Evolutionary conservation across 2,113 vertebrate species (phyloP).

Genomic region (Solea solea): DNA sequence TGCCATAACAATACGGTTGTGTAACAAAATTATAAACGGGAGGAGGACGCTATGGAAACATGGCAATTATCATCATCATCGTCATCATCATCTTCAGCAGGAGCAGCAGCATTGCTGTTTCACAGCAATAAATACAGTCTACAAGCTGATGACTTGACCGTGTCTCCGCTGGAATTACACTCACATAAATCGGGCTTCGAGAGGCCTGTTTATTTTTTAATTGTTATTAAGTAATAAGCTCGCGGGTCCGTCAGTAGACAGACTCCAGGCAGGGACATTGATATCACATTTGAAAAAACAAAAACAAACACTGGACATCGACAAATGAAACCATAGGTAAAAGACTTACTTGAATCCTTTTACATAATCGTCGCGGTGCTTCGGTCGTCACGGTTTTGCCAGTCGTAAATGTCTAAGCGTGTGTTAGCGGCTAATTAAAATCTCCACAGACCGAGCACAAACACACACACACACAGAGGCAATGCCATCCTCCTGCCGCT

Average conservation of each 20-base stretch:
- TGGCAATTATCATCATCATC: neutral
- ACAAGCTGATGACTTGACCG: slow-evolving; percentile 51
- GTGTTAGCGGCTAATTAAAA: slow-evolving; percentile 61
- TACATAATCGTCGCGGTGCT: slow-evolving; percentile 63
- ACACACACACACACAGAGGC: slow-evolving; percentile 22
- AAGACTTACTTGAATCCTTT: slow-evolving; percentile 68
- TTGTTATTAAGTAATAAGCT: slow-evolving; percentile 8
- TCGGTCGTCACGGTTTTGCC: neutral
- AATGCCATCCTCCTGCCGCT: slow-evolving; percentile 33
- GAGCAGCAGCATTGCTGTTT: neutral
- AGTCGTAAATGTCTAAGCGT: slow-evolving; percentile 29
- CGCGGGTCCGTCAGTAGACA: neutral
- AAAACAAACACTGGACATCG: slow-evolving; percentile 17
- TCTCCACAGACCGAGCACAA: slow-evolving; percentile 46
- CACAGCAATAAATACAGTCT: slow-evolving; percentile 16
- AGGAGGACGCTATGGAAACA: slow-evolving; percentile 5
- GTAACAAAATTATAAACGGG: slow-evolving; percentile 43
- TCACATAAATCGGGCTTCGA: slow-evolving; percentile 29
- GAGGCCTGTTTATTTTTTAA: slow-evolving; percentile 6
- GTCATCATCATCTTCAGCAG: neutral
- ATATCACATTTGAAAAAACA: neutral
- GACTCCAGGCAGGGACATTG: neutral
- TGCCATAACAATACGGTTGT: slow-evolving; percentile 38
- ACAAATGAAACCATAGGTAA: slow-evolving; percentile 6
- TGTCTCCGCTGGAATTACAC: slow-evolving; percentile 42